Evolutionary conservation across 2,888 invertebrate genomes (phyloP).

Genomic region (Sinodicranocentrus sp.): DNA sequence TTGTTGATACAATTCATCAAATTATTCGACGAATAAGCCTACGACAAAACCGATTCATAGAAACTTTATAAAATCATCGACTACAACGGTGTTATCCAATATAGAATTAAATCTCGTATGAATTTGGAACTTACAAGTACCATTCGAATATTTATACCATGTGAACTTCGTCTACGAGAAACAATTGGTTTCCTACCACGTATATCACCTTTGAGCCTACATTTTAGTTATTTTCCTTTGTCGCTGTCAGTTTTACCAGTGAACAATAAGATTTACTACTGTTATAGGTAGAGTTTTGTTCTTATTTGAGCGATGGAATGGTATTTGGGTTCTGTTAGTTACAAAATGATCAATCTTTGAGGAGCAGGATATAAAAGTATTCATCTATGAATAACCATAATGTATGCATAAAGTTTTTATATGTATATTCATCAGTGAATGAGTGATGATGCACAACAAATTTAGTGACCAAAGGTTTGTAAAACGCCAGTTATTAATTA

Average conservation of each 20-base stretch:
- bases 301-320: conserved; percentile 62
- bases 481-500: no score
- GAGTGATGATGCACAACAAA: conserved; percentile 69
- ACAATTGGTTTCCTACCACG: conserved; percentile 12
- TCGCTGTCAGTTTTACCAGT: conserved; percentile 67
- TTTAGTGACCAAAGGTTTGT: conserved; percentile 71
- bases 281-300: conserved; percentile 49
- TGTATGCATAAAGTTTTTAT: conserved; percentile 21
- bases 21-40: no score
- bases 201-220: neutral
- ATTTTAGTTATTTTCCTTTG: neutral
- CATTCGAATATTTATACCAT: no score
- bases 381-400: conserved; percentile 48
- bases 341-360: conserved; percentile 45
- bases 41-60: neutral
- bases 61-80: neutral
- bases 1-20: neutral
- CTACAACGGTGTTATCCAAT: no score
- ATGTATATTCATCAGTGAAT: conserved; percentile 59
- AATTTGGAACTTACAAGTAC: no score
- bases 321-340: conserved; percentile 55
- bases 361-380: conserved; percentile 69
- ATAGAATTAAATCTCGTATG: no score
- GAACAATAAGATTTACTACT: conserved; percentile 63
- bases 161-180: neutral